A percentile compares a stretch with the other conserved stretches of the same genome.
Conservation (phyloP, 1,140 invertebrate genomes). For the Drosophila eugracilis region DNA sequence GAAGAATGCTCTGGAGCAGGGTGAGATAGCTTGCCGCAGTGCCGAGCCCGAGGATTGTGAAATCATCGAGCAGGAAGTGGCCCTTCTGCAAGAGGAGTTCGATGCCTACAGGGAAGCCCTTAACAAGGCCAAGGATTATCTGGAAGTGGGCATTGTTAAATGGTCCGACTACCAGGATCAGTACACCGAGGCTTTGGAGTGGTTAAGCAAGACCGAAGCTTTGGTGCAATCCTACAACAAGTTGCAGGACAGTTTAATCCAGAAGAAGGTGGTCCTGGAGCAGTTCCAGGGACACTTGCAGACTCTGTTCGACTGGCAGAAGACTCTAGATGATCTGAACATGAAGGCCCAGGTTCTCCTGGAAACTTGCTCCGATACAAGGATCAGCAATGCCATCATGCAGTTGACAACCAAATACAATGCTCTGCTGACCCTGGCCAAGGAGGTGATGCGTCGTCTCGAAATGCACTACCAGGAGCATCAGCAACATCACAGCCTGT, state of each 20-base stretch:
- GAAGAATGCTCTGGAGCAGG: conserved; percentile 92
- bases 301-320: conserved; percentile 97
- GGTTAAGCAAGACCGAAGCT: conserved; percentile 94
- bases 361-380: conserved; percentile 96
- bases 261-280: conserved; percentile 95
- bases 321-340: conserved; percentile 95
- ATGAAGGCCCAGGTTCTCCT: conserved; percentile 95
- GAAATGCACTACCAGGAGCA: conserved; percentile 97
- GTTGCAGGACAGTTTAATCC: conserved; percentile 94
- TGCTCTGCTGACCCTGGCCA: conserved; percentile 94
- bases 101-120: conserved; percentile 92
- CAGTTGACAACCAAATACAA: conserved; percentile 98
- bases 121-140: conserved; percentile 91
- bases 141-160: conserved; percentile 96
- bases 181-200: conserved; percentile 94
- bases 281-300: conserved; percentile 96
- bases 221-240: conserved; percentile 95
- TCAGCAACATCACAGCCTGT: conserved; percentile 94
- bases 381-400: conserved; percentile 96
- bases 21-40: conserved; percentile 92
- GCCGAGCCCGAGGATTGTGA: conserved; percentile 94
- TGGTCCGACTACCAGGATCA: conserved; percentile 98
- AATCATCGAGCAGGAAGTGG: conserved; percentile 96
- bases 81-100: conserved; percentile 94
- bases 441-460: conserved; percentile 95